Evolutionary conservation across 2,888 invertebrate species (phyloP), one percentile per base, ranked within the genome.

Genomic region (Schizotus pectinicornis): DNA sequence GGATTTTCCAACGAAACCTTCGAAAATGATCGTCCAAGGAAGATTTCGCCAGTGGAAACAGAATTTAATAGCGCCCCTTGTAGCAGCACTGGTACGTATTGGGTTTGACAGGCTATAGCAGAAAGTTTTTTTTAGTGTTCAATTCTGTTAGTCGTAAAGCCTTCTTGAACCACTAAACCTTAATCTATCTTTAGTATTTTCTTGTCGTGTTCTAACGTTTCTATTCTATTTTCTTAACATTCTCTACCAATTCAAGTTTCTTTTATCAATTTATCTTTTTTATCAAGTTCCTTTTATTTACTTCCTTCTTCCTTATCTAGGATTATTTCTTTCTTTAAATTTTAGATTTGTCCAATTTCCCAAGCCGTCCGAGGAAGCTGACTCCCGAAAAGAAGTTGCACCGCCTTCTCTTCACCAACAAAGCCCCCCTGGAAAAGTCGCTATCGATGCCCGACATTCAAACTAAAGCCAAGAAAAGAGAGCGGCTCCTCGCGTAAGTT

Each of bases 381-480:
- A 76, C 80, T 0, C 79, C 81, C 0, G 84, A 85, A 48, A 81
- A 79, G 54, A 82, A 80, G 65, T 68, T 85, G 3, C 74, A 72
- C 38, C 63, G 67, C 30, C 54, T 74, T 6, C 56, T 74, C n/a
- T 73, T 74, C 43, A 61, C 70, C 5, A 46, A 60, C 31, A 78
- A 78, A 63, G 85, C 85, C 6, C 88, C 90, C 0, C 75, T 93
- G 41, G 90, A 91, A 73, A 93, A 93, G 76, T 91, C 92, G 0
- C 80, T 88, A 9, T 93, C 93, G 0, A 88, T 94, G 88, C 93
- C 94, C 0, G 92, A 94, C 70, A 91, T 94, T 69, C 88, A 90
- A 70, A 88, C 86, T 34, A 88, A 86, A 68, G 83, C 83, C 1
- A 92, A 90, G 77, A 91, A 88, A 71, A 82, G 86, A 47, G 87